Base-by-base conservation (phyloP, 2,113 vertebrate genomes). In the Dicerorhinus sumatrensis region DNA sequence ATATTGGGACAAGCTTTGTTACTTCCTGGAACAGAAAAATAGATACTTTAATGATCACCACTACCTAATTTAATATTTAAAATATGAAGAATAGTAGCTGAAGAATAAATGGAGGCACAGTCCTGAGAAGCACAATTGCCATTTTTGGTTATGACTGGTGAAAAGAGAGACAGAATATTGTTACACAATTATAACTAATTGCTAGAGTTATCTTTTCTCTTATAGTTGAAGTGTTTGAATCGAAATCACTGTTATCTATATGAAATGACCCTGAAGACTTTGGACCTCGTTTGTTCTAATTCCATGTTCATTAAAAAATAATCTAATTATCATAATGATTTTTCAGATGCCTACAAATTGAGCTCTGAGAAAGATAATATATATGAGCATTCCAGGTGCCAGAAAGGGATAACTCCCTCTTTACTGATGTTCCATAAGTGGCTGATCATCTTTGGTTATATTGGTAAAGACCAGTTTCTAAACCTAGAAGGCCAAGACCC, bases 11-110 rank as follows among this genome's bases (percentile, higher is more conserved):
- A 73, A 73, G 14, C 33, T 10, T 72, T 65, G 12, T 20, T 48
- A 67, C 72, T 81, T 94, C n/a, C 36, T 87, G 27, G 2, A 67
- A 29, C 20, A 82, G n/a, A 14, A 91, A 94, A 97, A 42, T 42
- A 79, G 56, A 58, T 39, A 67, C 29, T 13, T 90, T 51, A 79
- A 75, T 56, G 8, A 62, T 46, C 13, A 51, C 36, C 8, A 36
- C 17, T n/a, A 25, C 4, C 31, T 70, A 81, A 46, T 25, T 92
- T n/a, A 82, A 65, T 92, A 76, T 63, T 82, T 33, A 46, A 46
- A 83, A 62, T 1, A 62, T 36, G 33, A 79, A 83, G 8, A 84
- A 89, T 20, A 18, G 31, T 14, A 79, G 2, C 42, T 80, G 36
- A 33, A 27, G 20, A 79, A 70, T 77, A 72, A 8, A 46, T 25